Base-by-base conservation (phyloP, 2,888 invertebrate genomes). In the Pseudeuparius sepicola region DNA sequence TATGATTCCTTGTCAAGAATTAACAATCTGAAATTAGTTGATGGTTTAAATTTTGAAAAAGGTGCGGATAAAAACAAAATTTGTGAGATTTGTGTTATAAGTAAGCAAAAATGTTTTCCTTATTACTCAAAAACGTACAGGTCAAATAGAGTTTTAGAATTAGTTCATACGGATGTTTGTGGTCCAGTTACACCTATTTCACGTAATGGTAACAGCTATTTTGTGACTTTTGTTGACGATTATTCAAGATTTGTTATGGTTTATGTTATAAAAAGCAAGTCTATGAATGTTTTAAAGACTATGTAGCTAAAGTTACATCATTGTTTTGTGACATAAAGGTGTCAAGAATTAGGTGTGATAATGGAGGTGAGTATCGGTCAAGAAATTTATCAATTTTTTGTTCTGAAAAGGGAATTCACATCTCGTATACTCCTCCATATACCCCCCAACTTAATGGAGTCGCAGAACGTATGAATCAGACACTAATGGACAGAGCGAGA, bases 71-170 rank as follows among this genome's bases (percentile, higher is more conserved):
- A n/a, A n/a, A n/a, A 25, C 14, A 14, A 25, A 5, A 15, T 40
- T 9, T 40, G 37, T 40, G 34, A 40, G 24, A 33, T 38, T 14
- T 40, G 40, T 34, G 36, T 39, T 6, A 31, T 7, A n/a, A 12
- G 33, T 12, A 39, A 39, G 16, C 32, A 36, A 20, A 39, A 27
- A 32, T 32, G 24, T 39, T 23, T 28, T n/a, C 39, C 36, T 24
- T 32, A 39, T 36, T 14, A 36, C 24, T 32, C 36, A 13, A 39
- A 27, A 11, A 32, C 7, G 3, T 7, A n/a, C 5, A 36, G 14
- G 26, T 39, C 36, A 7, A 32, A n/a, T 28, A 32, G n/a, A n/a
- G n/a, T n/a, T n/a, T n/a, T n/a, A n/a, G n/a, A n/a, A n/a, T n/a
- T n/a, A n/a, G n/a, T n/a, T n/a, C n/a, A n/a, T n/a, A n/a, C n/a